phyloP scores from a whole-genome alignment of 2,888 invertebrate genomes.

The Conomelus anceps region DNA sequence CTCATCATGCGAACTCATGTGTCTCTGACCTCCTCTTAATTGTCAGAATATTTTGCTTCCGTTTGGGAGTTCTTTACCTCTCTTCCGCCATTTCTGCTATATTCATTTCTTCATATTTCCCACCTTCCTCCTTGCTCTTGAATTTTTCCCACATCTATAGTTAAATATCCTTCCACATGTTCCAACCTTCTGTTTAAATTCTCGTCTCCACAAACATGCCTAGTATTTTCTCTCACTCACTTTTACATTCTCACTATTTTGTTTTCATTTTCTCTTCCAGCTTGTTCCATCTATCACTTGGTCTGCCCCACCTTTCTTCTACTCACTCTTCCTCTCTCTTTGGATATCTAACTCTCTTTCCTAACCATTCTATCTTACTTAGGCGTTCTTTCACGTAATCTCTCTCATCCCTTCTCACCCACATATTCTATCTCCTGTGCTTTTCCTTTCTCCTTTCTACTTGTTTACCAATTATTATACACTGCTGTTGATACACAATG shows the following conservation, averaged over 20 bases:
- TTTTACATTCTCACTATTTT: background rate
- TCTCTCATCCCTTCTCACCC: background rate
- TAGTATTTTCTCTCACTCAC: background rate
- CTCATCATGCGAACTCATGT: too few relatives aligned
- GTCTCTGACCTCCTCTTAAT: too few relatives aligned
- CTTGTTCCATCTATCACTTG: background rate
- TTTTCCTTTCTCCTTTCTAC: background rate
- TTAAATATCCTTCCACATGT: background rate
- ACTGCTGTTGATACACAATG: background rate
- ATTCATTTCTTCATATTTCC: background rate
- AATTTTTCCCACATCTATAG: background rate
- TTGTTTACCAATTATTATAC: background rate
- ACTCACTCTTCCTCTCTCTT: background rate
- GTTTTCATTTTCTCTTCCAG: background rate
- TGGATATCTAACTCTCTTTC: background rate
- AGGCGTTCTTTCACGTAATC: background rate
- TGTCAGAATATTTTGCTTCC: too few relatives aligned
- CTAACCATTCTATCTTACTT: too few relatives aligned
- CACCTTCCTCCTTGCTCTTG: background rate
- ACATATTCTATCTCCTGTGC: too few relatives aligned
- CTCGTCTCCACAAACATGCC: too few relatives aligned
- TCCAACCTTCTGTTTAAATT: background rate
- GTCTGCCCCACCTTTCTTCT: background rate
- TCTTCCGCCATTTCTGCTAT: background rate
- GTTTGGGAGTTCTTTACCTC: too few relatives aligned